These are phyloP conservation scores for Xiphias gladius DNA, from an alignment of 2,113 vertebrate genomes.

Conservation along the genomic window DNA sequence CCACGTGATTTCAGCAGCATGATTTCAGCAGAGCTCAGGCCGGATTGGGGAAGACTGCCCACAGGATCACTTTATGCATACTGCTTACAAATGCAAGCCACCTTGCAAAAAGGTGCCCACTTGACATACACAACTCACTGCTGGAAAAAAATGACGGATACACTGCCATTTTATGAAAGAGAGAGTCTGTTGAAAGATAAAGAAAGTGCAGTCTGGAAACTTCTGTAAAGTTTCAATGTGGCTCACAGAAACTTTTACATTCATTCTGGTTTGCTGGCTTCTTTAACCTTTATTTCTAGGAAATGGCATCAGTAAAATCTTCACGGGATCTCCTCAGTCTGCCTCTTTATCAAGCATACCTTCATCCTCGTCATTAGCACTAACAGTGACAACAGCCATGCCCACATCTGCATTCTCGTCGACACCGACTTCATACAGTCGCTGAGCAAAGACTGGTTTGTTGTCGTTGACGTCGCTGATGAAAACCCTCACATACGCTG, in stretches of 20 bases:
- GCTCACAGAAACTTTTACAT: constrained; percentile 32
- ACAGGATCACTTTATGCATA: constrained; percentile 55
- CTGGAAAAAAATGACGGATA: constrained; percentile 36
- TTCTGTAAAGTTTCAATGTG: constrained; percentile 30
- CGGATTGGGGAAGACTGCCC: constrained; percentile 56
- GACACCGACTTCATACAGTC: constrained; percentile 87
- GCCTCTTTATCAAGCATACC: constrained; percentile 76
- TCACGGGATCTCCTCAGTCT: constrained; percentile 1
- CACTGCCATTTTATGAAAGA: constrained; percentile 31
- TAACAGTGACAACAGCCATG: constrained; percentile 86
- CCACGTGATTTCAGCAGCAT: constrained; percentile 56
- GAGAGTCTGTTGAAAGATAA: constrained; percentile 12
- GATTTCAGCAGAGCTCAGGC: constrained; percentile 54
- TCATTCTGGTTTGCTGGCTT: constrained; percentile 28
- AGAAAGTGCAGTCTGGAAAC: constrained; percentile 27
- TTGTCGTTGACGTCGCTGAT: constrained; percentile 95
- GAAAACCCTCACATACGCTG: constrained; percentile 88
- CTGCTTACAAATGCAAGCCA: constrained; percentile 37
- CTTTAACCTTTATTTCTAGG: constrained; percentile 48
- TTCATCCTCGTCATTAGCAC: constrained; percentile 91
- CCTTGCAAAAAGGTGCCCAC: constrained; percentile 32
- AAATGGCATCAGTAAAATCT: constrained; percentile 36
- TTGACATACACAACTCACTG: constrained; percentile 32
- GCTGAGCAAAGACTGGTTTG: constrained; percentile 88
- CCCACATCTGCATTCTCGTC: constrained; percentile 91